phyloP scores from a whole-genome alignment of 2,797 vertebrate genomes.

The Tiaroga cobitis region DNA sequence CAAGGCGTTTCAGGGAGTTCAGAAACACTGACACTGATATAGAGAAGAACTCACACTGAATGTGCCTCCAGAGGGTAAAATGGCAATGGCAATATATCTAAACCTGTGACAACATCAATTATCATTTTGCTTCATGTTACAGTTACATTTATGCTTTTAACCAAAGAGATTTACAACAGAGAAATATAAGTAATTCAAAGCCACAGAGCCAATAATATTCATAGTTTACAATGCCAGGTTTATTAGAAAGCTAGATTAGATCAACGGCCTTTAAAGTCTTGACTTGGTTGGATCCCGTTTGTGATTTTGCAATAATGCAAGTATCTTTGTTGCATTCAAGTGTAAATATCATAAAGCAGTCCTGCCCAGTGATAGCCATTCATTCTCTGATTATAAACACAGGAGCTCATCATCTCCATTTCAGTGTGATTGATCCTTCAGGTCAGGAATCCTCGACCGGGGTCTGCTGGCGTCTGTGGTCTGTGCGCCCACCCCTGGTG shows the following conservation, averaged over 20 bases:
- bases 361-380: neutral
- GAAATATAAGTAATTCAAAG: neutral
- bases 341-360: neutral
- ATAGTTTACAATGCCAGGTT: neutral
- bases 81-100: neutral
- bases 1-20: too few relatives aligned
- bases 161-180: neutral
- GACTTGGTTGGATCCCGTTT: too few relatives aligned
- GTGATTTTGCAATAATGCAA: too few relatives aligned
- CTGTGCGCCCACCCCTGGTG: conserved; percentile 19
- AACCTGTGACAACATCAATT: too few relatives aligned
- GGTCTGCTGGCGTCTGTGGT: conserved; percentile 47
- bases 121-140: neutral
- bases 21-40: too few relatives aligned
- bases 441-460: conserved; percentile 2
- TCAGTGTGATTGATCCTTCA: conserved; percentile 12
- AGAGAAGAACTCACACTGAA: too few relatives aligned
- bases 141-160: too few relatives aligned
- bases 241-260: neutral
- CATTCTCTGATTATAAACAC: neutral
- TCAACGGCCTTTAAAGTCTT: neutral
- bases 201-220: neutral
- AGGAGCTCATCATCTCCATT: neutral
- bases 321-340: neutral
- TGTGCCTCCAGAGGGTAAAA: neutral